Evolutionary conservation across 2,113 vertebrate genomes (phyloP), one percentile per base, ranked within the genome.

Genomic region (Typhlomys cinereus): DNA sequence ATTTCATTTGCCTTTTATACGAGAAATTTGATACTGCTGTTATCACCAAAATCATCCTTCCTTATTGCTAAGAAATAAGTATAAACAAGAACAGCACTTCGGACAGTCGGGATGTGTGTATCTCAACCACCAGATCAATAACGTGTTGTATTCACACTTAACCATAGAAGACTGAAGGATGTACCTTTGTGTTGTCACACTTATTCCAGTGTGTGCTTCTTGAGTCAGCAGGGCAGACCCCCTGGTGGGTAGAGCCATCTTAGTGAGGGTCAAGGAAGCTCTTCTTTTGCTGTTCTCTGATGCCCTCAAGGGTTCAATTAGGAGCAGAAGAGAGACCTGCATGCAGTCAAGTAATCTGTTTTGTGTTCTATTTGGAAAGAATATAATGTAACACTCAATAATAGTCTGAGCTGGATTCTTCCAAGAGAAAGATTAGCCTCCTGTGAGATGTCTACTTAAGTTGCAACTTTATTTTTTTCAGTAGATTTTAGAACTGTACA

Each of bases 401-500:
- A 27, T 3, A 10, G 5, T 66, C 39, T 57, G 17, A 52, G 69
- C 50, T 64, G 61, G n/a, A n/a, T 36, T 75, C 54, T 80, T 89
- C 18, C 31, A 54, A 89, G 41, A 69, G 18, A 92, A 52, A 64
- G 70, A 90, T 34, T n/a, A 52, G 14, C 46, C 80, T 75, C 41
- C 41, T 48, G 0, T 57, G 46, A 89, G 36, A 84, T 14, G 46
- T 50, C 54, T 85, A 70, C 44, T 34, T 91, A 5, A 76, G 23
- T 81, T 46, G 36, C 23, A 5, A 81, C 34, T 34, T 76, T 80
- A 88, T 62, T 15, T 21, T 31, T 79, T 83, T 89, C 34, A 36
- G 11, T 64, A 92, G 66, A 66, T 57, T 70, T 79, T 71, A 71
- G 89, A 87, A 31, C 50, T 78, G 78, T 48, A 80, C 59, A 70